Evolutionary conservation across 2,113 vertebrate species (phyloP), one percentile per base, ranked within the genome.

Genomic region (Athene cunicularia): DNA sequence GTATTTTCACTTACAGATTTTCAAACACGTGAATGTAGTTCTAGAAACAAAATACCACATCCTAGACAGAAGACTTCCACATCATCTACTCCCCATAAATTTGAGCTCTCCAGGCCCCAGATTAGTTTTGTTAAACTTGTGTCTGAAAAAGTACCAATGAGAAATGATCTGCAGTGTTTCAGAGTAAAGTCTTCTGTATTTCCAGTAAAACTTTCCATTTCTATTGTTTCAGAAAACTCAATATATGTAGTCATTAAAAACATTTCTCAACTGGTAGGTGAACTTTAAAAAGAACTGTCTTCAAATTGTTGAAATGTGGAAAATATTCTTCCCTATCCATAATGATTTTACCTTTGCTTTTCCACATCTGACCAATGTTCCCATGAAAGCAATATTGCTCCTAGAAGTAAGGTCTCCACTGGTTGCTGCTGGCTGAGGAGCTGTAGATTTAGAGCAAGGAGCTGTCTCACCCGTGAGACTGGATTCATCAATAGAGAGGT

Each of bases 361-460:
- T 92, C 99, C 99, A 96, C 99, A 99, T 97, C 99, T 99, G 96
- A 99, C 99, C 93, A 99, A 96, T 0, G 99, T 99, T n/a, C 99
- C 99, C 99, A 99, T 99, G 98, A 99, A 99, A 95, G 99, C 99
- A 86, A 99, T 98, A 97, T 99, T 99, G 96, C 98, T 98, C 82
- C 99, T 98, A n/a, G 99, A 99, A 12, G 99, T 98, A 33, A 99
- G 98, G 97, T 99, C 99, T 45, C 99, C 99, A 93, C 99, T 99
- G 74, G 97, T 96, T 53, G 98, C 96, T 18, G 98, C 88, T 8
- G 97, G 97, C 93, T 99, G 99, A 95, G 98, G 98, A 63, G 97
- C 72, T 24, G 98, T 99, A 82, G 98, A 98, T 91, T 99, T 99
- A 86, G 99, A 96, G 90, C 98, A 99, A 66, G 99, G 99, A 49